Percentiles rank a stretch among this genome's conserved stretches.
These are phyloP conservation scores for Synchiropus splendidus DNA, from an alignment of 2,113 vertebrate genomes.

Conservation along the genomic window DNA sequence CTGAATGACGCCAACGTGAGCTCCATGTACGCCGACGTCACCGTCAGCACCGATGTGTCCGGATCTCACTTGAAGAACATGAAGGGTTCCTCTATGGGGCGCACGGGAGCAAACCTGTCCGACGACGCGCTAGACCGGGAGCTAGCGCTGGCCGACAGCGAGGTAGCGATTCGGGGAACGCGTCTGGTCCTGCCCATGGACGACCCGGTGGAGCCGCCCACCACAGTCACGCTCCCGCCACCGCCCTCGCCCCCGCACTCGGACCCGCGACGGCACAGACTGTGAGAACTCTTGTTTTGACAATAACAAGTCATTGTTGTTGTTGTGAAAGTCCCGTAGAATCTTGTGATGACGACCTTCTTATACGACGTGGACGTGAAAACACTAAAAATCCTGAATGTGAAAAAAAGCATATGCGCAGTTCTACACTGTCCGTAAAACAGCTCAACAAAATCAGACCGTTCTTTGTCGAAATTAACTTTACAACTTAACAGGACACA, in stretches of 20 bases:
- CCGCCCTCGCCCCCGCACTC: slow-evolving; percentile 52
- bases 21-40: slow-evolving; percentile 83
- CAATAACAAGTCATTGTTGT: slow-evolving; percentile 1
- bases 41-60: slow-evolving; percentile 72
- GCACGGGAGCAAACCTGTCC: slow-evolving; percentile 28
- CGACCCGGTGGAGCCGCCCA: slow-evolving; percentile 71
- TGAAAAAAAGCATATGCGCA: no score
- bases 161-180: slow-evolving; percentile 81
- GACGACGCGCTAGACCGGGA: slow-evolving; percentile 79
- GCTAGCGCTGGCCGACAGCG: slow-evolving; percentile 74
- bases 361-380: no score
- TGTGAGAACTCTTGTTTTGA: slow-evolving; percentile 33
- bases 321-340: background rate
- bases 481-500: no score
- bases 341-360: no score
- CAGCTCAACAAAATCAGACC: no score
- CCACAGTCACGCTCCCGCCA: slow-evolving; percentile 54
- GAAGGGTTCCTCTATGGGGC: slow-evolving; percentile 14
- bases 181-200: slow-evolving; percentile 86
- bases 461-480: no score
- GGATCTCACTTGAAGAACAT: slow-evolving; percentile 44
- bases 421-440: no score
- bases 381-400: no score
- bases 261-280: slow-evolving; percentile 53
- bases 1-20: slow-evolving; percentile 81